Percentiles rank a stretch among this genome's conserved stretches.
Evolutionary conservation across 2,888 invertebrate species (phyloP).

Genomic region (Meganola albula): DNA sequence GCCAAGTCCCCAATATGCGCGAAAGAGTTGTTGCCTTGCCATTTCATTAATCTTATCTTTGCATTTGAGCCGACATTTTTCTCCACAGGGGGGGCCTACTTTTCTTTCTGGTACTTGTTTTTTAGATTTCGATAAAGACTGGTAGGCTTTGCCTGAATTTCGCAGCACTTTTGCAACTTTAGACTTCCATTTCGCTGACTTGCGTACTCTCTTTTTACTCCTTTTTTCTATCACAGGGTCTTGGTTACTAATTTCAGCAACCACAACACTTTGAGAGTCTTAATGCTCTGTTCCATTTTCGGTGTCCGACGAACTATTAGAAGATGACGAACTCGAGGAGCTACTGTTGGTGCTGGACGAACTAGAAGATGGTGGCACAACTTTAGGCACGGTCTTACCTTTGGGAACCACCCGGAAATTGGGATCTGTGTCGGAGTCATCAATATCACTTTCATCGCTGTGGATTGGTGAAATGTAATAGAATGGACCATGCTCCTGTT

Average conservation of each 20-base stretch:
- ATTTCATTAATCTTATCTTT: not conserved
- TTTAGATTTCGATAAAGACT: constrained; percentile 1
- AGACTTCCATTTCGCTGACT: not conserved
- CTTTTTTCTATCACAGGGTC: not conserved
- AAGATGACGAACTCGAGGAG: not conserved
- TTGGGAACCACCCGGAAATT: constrained; percentile 1
- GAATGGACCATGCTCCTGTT: not conserved
- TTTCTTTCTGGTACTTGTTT: constrained; percentile 6
- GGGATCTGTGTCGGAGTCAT: constrained; percentile 4
- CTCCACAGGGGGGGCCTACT: constrained; percentile 4
- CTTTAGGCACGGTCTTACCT: not conserved
- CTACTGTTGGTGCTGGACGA: not conserved
- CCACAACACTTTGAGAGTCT: not conserved
- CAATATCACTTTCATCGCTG: constrained; percentile 7
- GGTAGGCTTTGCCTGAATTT: not conserved
- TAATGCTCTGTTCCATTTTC: not conserved
- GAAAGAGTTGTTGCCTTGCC: constrained; percentile 2
- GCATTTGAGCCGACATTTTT: constrained; percentile 3
- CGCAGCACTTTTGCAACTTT: not conserved
- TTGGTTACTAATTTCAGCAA: not conserved
- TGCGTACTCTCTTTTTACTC: not conserved
- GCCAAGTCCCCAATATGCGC: constrained; percentile 9
- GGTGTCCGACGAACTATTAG: not conserved
- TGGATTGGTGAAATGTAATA: constrained; percentile 6
- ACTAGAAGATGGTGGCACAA: not conserved